Conservation (phyloP, 1,140 invertebrate genomes). For the Glomeris maerens region DNA sequence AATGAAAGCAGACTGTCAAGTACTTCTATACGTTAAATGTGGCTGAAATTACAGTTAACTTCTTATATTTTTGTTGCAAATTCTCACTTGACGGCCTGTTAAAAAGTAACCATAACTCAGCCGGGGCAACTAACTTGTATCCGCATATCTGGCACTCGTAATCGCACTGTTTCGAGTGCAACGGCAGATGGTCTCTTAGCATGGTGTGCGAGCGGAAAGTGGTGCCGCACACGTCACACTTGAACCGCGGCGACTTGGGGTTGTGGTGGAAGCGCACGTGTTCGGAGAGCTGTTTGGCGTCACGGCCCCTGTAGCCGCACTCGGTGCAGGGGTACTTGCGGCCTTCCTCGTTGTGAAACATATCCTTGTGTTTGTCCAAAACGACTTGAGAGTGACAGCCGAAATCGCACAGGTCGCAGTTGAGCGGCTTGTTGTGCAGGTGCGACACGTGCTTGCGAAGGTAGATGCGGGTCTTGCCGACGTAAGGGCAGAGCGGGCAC, state of each 20-base stretch:
- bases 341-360: conserved; percentile 4
- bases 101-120: too few species aligned
- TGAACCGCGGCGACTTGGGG: background rate
- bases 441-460: background rate
- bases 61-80: background rate
- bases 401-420: conserved; percentile 1
- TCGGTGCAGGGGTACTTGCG: background rate
- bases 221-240: conserved; percentile 3
- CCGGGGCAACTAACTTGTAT: background rate
- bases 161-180: conserved; percentile 5
- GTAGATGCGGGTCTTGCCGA: conserved; percentile 3
- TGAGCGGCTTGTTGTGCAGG: conserved; percentile 7
- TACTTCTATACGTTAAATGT: too few species aligned
- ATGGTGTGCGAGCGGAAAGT: conserved; percentile 5
- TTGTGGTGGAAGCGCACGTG: conserved; percentile 5
- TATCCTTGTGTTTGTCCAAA: conserved; percentile 2
- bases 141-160: conserved; percentile 6
- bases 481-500: conserved; percentile 6
- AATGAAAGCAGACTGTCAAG: too few species aligned
- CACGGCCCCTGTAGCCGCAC: conserved; percentile 5
- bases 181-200: conserved; percentile 4
- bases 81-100: background rate
- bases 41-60: too few species aligned
- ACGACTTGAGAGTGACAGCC: background rate
- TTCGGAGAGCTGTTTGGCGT: conserved; percentile 2